These are phyloP conservation scores for Ispidina picta DNA, from an alignment of 2,797 vertebrate genomes.

Conservation along the genomic window DNA sequence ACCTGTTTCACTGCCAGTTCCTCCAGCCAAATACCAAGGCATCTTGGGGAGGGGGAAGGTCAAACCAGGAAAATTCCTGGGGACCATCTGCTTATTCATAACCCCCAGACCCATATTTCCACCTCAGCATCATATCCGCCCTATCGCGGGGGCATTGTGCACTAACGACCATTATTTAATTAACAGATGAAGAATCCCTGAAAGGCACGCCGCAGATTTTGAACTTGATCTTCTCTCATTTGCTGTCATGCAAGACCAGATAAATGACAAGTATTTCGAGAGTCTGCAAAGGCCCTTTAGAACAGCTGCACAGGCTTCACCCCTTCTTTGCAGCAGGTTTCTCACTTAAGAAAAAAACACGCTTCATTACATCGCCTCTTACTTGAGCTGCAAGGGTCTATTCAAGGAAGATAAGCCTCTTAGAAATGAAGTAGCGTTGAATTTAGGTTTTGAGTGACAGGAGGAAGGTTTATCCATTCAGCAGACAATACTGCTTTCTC, in stretches of 20 bases:
- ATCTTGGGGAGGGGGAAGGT: background rate
- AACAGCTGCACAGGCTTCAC: conserved; percentile 95
- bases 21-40: conserved; percentile 58
- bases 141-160: conserved; percentile 61
- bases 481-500: conserved; percentile 99
- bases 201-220: conserved; percentile 79
- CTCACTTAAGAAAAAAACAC: conserved; percentile 98
- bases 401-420: conserved; percentile 99
- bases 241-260: conserved; percentile 93
- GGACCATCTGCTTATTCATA: conserved; percentile 72
- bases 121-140: conserved; percentile 24
- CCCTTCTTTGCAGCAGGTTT: conserved; percentile 95
- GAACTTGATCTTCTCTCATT: conserved; percentile 89
- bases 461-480: conserved; percentile 99
- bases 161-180: conserved; percentile 81
- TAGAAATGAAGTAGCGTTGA: conserved; percentile 99
- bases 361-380: conserved; percentile 99
- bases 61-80: conserved; percentile 65
- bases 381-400: conserved; percentile 97
- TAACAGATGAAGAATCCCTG: conserved; percentile 83
- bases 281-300: conserved; percentile 83
- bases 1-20: conserved; percentile 69
- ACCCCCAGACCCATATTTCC: conserved; percentile 54
- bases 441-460: conserved; percentile 99
- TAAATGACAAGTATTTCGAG: conserved; percentile 93